Base-by-base conservation (phyloP, 2,888 invertebrate genomes). In the Apotomis betuletana region DNA sequence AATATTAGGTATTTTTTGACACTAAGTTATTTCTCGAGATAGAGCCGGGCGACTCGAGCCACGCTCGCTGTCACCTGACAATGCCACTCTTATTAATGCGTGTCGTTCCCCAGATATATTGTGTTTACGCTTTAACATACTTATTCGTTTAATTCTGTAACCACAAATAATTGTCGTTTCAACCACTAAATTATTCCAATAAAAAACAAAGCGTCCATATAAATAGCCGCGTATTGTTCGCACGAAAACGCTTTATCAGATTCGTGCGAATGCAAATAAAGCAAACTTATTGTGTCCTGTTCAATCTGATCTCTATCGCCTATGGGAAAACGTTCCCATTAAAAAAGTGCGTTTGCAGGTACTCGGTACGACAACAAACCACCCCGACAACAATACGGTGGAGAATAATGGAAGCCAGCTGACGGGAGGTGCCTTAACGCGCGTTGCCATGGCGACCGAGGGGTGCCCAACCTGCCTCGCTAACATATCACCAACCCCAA, bases 391-490 rank as follows among this genome's bases (percentile, higher is more conserved):
- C 88, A 89, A 90, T 88, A 82, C 86, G 79, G 81, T 80, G 79
- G 81, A 85, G 84, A 86, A 91, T 92, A 91, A 93, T 92, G 90
- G 91, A 84, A 84, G 89, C 89, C 93, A 92, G 91, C 92, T 93
- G 93, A 93, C 92, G 91, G 93, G 93, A 91, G 93, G 93, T 91
- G 90, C 88, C 88, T 86, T 87, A 85, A 86, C 85, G 86, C 78
- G 78, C 88, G 93, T 92, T 85, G 90, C 86, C 91, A 92, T 92
- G 88, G 89, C 84, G 79, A 93, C 91, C 83, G 89, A 89, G 91
- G 93, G 93, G 93, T 93, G 91, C 88, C 88, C 86, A 92, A 92
- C 92, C 92, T 92, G 91, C 85, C 86, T 85, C 79, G 85, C 84
- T 85, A 87, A 90, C 89, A 85, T 87, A 88, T 88, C 83, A 85